Percentiles rank a stretch among this genome's conserved stretches.
Evolutionary conservation across 2,113 vertebrate species (phyloP).

Genomic region (Panthera uncia): DNA sequence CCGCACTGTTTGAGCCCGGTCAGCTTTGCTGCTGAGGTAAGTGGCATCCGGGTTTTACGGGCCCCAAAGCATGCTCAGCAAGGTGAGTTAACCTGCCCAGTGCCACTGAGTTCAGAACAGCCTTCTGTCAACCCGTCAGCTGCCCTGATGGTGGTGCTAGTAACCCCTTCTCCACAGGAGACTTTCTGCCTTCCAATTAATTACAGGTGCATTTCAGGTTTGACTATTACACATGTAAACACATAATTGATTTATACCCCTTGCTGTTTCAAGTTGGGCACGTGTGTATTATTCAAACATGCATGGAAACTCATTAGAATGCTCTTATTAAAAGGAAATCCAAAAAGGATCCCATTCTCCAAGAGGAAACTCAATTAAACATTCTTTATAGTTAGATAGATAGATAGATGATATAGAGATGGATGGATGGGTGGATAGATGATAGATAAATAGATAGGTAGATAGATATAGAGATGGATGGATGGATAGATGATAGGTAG

Average conservation of each 20-base stretch:
- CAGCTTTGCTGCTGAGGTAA: neutral
- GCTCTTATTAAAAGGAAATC: neutral
- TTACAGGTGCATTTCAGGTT: neutral
- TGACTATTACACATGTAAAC: accelerated
- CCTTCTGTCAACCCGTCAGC: accelerated
- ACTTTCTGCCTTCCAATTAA: neutral
- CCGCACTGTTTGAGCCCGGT: accelerated
- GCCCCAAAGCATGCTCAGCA: accelerated
- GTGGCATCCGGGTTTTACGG: accelerated
- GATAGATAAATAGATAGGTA: too few species aligned
- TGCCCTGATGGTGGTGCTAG: accelerated
- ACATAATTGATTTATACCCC: neutral
- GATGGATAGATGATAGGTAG: too few species aligned
- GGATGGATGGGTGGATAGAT: too few species aligned
- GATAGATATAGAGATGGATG: too few species aligned
- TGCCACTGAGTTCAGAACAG: accelerated
- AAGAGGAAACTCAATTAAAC: neutral
- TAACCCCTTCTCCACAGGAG: neutral
- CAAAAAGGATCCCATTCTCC: neutral
- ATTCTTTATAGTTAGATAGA: too few species aligned
- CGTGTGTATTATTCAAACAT: neutral
- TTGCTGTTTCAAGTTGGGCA: neutral
- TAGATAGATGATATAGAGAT: too few species aligned
- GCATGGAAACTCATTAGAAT: neutral
- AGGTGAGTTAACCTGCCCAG: neutral